phyloP scores from a whole-genome alignment of 2,797 vertebrate species.

The Danio kyathit region DNA sequence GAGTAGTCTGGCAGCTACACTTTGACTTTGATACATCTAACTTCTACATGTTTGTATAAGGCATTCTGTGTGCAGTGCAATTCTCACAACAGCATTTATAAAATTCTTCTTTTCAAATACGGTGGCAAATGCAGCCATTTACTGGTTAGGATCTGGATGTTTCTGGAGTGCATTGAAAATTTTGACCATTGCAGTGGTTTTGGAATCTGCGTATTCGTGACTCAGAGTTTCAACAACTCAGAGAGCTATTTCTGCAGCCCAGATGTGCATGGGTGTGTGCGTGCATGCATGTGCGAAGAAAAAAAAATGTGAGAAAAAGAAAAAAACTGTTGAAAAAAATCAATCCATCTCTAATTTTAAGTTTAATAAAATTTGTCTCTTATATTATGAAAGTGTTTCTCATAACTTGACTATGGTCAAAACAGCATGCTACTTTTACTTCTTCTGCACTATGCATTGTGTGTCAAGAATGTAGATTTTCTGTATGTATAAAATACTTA shows the following conservation, averaged over 20 bases:
- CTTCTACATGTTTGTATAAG: constrained; percentile 12
- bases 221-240: constrained; percentile 56
- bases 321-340: neutral
- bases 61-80: neutral
- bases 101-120: constrained; percentile 12
- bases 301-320: neutral
- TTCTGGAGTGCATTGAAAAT: constrained; percentile 35
- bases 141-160: constrained; percentile 30
- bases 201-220: constrained; percentile 28
- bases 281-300: too few relatives aligned
- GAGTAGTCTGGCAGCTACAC: neutral
- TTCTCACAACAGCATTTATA: neutral
- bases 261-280: neutral
- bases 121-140: neutral
- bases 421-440: neutral
- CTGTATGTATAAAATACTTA: neutral
- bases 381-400: neutral
- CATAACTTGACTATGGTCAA: neutral
- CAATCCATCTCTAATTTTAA: neutral
- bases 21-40: neutral
- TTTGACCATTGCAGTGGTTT: constrained; percentile 26
- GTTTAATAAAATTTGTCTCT: neutral
- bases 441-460: neutral
- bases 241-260: constrained; percentile 26
- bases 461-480: neutral